phyloP scores from a whole-genome alignment of 2,113 vertebrate genomes.

The Neolamprologus hecqui region DNA sequence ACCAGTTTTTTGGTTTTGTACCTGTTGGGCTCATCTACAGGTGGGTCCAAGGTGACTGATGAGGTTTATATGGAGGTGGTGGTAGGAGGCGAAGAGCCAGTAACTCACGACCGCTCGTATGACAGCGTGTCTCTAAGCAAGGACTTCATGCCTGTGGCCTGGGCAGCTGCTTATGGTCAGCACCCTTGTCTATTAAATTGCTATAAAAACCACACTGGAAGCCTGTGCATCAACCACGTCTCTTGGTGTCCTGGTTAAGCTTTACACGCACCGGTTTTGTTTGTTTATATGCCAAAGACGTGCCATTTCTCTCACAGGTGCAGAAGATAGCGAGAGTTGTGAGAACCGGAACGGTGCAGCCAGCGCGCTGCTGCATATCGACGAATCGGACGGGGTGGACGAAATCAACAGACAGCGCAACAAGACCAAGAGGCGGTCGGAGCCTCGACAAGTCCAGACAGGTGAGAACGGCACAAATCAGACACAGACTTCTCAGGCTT shows the following conservation, averaged over 20 bases:
- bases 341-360: constrained; percentile 94
- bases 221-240: constrained; percentile 12
- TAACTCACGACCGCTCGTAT: constrained; percentile 79
- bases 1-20: constrained; percentile 14
- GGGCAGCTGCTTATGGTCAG: constrained; percentile 89
- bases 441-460: constrained; percentile 96
- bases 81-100: constrained; percentile 86
- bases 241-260: not conserved
- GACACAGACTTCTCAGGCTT: not conserved
- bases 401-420: constrained; percentile 86
- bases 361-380: constrained; percentile 92
- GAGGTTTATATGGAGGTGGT: constrained; percentile 96
- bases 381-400: constrained; percentile 85
- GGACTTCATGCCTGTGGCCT: constrained; percentile 89
- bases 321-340: constrained; percentile 84
- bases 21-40: constrained; percentile 68
- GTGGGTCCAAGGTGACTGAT: constrained; percentile 86
- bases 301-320: constrained; percentile 60
- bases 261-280: not conserved
- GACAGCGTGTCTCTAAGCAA: constrained; percentile 83
- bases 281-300: not conserved
- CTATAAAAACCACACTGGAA: constrained; percentile 32
- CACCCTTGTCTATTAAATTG: constrained; percentile 38
- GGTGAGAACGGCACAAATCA: constrained; percentile 63
- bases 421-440: constrained; percentile 88